Evolutionary conservation across 2,888 invertebrate genomes (phyloP), one percentile per base, ranked within the genome.

Genomic region (Drosophila imparisetae): DNA sequence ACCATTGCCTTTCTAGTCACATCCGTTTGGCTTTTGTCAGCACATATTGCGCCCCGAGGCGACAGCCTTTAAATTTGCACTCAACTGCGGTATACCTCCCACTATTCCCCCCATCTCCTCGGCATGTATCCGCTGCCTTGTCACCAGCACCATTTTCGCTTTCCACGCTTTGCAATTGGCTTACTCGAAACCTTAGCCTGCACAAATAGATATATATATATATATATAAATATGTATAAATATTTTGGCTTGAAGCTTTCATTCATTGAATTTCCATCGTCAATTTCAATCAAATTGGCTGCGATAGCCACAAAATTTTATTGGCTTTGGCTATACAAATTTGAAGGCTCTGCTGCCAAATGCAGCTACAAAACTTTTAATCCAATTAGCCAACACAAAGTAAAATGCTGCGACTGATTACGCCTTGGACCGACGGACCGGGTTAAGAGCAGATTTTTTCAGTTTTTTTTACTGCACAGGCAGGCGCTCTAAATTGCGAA

Each of bases 231-330:
- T 4, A 10, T 5, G 4, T n/a, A n/a, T 10, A 24, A 38, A 32
- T 32, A 32, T 65, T 65, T 68, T 53, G 53, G 49, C 15, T 29
- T 13, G 24, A 55, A 29, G 49, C 55, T 72, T 66, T 36, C 78
- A 55, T 34, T 53, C 63, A 58, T 61, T 63, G 77, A 67, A 78
- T 81, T 73, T 53, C 86, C 74, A 84, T 86, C 80, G 66, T 80
- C 81, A 80, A 84, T 86, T 84, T 86, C 73, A 78, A 81, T 81
- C 76, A 81, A 76, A 81, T 74, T 76, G 63, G 58, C 67, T 60
- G 69, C 69, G 48, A 72, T 62, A 63, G 59, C 62, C 67, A 45
- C 76, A 79, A 38, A 49, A 69, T 73, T 72, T 76, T 80, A 80
- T 78, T 78, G 69, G 63, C 66, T 63, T 72, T 75, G 38, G 72